Conservation (phyloP, 1,140 invertebrate genomes). For the Nylanderia fulva region DNA sequence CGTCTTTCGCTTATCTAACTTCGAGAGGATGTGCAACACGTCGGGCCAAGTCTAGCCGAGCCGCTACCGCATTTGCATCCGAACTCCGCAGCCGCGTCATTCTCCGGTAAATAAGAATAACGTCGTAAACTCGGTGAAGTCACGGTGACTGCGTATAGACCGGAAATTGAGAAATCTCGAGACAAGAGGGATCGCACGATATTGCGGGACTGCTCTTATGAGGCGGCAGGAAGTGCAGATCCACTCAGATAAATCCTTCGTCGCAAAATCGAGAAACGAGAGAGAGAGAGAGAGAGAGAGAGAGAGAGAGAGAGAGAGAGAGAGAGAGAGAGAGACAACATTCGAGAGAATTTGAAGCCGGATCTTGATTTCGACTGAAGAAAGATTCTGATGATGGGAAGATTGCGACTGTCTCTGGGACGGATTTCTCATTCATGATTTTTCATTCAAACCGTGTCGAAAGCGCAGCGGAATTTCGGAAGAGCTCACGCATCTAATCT, state of each 20-base stretch:
- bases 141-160: not conserved
- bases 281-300: too few species aligned
- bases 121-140: constrained; percentile 11
- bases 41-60: not conserved
- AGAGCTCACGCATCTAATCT: constrained; percentile 58
- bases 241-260: constrained; percentile 42
- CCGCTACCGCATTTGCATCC: constrained; percentile 30
- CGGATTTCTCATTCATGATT: constrained; percentile 61
- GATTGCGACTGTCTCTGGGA: constrained; percentile 47
- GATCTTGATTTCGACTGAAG: constrained; percentile 36
- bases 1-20: constrained; percentile 53
- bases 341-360: constrained; percentile 43
- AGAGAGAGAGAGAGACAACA: too few species aligned
- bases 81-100: not conserved
- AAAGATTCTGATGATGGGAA: constrained; percentile 47
- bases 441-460: constrained; percentile 33
- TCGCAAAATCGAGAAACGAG: not conserved
- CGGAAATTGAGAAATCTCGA: constrained; percentile 2
- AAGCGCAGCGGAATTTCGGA: constrained; percentile 51
- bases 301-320: too few species aligned
- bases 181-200: constrained; percentile 15
- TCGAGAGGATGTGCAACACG: not conserved
- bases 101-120: constrained; percentile 38
- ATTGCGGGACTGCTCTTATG: not conserved
- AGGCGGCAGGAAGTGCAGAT: constrained; percentile 44